These are phyloP conservation scores for Leucophenga varia DNA, from an alignment of 1,140 invertebrate genomes.

Conservation along the genomic window DNA sequence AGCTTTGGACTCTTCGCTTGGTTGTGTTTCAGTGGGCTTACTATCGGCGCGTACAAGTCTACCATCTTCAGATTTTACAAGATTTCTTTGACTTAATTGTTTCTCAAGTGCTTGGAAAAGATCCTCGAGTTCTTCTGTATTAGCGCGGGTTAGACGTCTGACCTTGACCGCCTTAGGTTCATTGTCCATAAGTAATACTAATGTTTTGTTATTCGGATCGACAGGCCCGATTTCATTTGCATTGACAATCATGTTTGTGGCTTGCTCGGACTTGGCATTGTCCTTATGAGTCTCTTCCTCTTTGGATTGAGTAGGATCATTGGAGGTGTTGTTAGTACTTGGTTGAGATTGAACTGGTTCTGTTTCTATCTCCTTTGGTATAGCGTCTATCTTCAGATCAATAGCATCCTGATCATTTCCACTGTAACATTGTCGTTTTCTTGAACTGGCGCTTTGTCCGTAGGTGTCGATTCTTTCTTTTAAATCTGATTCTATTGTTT, in stretches of 20 bases:
- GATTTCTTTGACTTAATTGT: conserved; percentile 38
- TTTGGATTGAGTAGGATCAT: no score
- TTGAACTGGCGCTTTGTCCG: neutral
- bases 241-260: conserved; percentile 13
- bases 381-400: neutral
- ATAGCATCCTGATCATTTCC: neutral
- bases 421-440: conserved; percentile 1
- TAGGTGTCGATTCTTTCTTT: conserved; percentile 25
- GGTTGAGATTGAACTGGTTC: no score
- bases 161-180: conserved; percentile 43
- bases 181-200: conserved; percentile 46
- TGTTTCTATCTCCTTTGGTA: neutral
- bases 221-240: conserved; percentile 21
- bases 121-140: conserved; percentile 46
- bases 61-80: conserved; percentile 46
- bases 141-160: conserved; percentile 41
- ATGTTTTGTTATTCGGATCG: conserved; percentile 41
- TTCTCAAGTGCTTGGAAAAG: conserved; percentile 48
- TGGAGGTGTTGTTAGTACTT: no score
- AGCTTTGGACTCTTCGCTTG: conserved; percentile 35
- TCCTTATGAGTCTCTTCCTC: conserved; percentile 5
- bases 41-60: conserved; percentile 22
- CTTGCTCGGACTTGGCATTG: neutral
- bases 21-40: conserved; percentile 9
- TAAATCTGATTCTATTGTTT: conserved; percentile 1